A percentile compares a stretch with the other conserved stretches of the same genome.
Evolutionary conservation across 2,113 vertebrate species (phyloP).

Genomic region (Megaceryle torquata): DNA sequence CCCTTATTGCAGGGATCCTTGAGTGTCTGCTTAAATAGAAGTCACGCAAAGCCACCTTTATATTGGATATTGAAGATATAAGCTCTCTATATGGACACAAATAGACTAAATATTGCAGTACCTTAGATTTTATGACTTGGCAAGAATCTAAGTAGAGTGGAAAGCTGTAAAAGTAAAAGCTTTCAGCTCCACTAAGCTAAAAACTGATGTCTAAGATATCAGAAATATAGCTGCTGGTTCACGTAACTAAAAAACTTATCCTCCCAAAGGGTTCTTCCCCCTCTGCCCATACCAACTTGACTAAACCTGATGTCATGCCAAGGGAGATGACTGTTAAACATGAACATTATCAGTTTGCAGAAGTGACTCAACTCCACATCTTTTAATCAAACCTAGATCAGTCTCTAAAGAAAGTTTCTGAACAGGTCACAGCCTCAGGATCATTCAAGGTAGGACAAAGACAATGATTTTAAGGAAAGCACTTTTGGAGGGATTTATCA

Average conservation of each 20-base stretch:
- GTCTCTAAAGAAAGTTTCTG: not conserved
- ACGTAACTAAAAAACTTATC: not conserved
- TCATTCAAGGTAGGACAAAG: not conserved
- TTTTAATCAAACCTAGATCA: constrained; percentile 3
- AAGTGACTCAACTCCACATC: not conserved
- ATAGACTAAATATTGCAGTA: constrained; percentile 15
- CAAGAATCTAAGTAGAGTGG: constrained; percentile 18
- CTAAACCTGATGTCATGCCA: not conserved
- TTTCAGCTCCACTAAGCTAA: constrained; percentile 33
- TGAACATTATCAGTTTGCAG: not conserved
- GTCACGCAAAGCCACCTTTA: not conserved
- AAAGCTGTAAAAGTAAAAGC: constrained; percentile 55
- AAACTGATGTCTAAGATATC: not conserved
- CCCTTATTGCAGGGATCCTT: not conserved
- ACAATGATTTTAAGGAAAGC: not conserved
- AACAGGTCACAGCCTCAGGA: constrained; percentile 1
- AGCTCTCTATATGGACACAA: not conserved
- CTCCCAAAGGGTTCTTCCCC: not conserved
- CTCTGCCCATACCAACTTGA: not conserved
- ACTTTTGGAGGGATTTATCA: not conserved
- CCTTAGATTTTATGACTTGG: constrained; percentile 31
- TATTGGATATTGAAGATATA: not conserved
- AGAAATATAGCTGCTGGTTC: constrained; percentile 23
- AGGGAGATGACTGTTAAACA: not conserved
- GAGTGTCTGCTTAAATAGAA: not conserved